Evolutionary conservation across 2,888 invertebrate genomes (phyloP), one percentile per base, ranked within the genome.

Genomic region (Ectemnius lituratus): DNA sequence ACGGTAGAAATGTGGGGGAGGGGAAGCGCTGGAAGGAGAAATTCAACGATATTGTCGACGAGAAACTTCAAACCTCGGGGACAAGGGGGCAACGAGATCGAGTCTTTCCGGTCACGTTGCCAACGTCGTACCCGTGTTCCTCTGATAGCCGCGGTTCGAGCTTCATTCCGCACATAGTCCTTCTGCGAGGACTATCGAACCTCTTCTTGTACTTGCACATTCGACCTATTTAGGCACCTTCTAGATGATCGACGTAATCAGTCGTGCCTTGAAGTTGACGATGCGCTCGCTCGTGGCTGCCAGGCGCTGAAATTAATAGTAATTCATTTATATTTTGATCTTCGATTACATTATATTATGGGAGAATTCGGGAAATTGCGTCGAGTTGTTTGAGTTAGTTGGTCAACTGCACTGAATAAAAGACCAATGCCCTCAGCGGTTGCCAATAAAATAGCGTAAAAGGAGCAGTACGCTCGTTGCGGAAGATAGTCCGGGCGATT

Each of bases 191-290:
- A 78, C 72, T 76, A 65, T 66, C 69, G 68, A 47, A 63, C 68
- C 64, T 70, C 67, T 72, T 74, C 72, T 75, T 64, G 58, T 67
- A 63, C 70, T 73, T 76, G 70, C 68, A 62, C 67, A 75, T 73
- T 66, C 46, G 63, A 71, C 64, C 70, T 63, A 58, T 80, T 64
- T 58, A 28, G 37, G 18, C 62, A 60, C 71, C 1, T 65, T 76
- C 84, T 96, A 97, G 92, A 97, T 97, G 92, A 97, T 95, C 86
- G 97, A 96, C 88, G 97, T 97, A 92, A 97, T 96, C 89, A 97
- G 93, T 93, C 96, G 94, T 91, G 97, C 97, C 93, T 97, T 97
- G 94, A 96, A 97, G 95, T 97, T 97, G 89, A 97, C 97, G 93
- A 97, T 95, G 92, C 96, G 94, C 92, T 97, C 97, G 91, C 97